Conservation (phyloP, 2,888 invertebrate species). For the Alloscopus bannaensis region DNA sequence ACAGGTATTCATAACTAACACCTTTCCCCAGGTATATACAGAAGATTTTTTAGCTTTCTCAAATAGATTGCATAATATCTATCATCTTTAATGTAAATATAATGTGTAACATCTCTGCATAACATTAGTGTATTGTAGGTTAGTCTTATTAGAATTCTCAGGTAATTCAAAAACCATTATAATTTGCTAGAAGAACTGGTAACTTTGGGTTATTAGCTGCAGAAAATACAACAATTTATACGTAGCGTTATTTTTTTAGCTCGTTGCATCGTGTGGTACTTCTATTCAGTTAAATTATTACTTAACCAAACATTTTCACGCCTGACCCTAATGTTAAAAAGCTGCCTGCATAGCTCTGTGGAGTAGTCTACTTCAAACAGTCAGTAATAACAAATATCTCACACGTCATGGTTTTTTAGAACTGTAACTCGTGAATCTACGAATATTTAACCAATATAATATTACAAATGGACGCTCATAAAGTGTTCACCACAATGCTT, state of each 20-base stretch:
- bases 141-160: constrained; percentile 23
- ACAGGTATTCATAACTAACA: too few species aligned
- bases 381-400: background rate
- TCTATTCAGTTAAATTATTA: background rate
- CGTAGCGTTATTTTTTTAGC: background rate
- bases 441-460: background rate
- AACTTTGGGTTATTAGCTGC: constrained; percentile 32
- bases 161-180: too few species aligned
- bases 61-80: too few species aligned
- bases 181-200: background rate
- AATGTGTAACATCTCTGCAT: too few species aligned
- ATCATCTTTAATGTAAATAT: too few species aligned
- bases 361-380: background rate
- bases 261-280: too few species aligned
- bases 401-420: background rate
- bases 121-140: too few species aligned
- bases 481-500: constrained; percentile 66
- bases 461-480: background rate
- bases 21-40: too few species aligned
- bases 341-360: background rate
- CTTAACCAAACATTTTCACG: background rate
- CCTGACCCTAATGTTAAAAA: background rate
- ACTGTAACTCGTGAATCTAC: too few species aligned
- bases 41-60: too few species aligned
- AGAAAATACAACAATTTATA: background rate